phyloP scores from a whole-genome alignment of 2,113 vertebrate genomes.

The Regulus satrapa region DNA sequence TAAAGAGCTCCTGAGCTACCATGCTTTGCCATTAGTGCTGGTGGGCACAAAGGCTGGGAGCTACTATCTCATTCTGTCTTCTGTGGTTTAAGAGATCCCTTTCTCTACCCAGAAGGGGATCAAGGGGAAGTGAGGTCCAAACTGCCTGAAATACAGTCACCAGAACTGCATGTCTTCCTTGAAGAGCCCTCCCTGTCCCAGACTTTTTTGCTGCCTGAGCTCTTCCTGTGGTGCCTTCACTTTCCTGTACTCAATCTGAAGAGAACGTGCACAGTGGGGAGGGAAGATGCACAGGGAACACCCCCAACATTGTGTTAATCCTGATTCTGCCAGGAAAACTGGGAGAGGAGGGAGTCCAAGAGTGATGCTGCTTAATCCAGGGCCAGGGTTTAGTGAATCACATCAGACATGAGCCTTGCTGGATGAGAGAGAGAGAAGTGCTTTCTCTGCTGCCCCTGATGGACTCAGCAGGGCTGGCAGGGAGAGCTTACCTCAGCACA shows the following conservation, averaged over 20 bases:
- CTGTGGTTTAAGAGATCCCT: neutral
- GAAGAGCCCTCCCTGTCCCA: neutral
- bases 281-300: neutral
- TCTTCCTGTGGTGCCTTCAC: neutral
- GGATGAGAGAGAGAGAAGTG: neutral
- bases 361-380: neutral
- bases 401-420: neutral
- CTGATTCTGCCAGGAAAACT: neutral
- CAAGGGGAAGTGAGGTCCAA: neutral
- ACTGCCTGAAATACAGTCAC: neutral
- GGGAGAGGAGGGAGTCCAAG: neutral
- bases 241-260: neutral
- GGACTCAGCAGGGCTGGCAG: neutral
- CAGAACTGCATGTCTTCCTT: neutral
- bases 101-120: neutral
- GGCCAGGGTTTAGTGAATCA: neutral
- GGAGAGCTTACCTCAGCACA: neutral
- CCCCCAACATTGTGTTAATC: neutral
- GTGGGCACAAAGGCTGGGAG: neutral
- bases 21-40: neutral
- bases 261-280: neutral
- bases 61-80: neutral
- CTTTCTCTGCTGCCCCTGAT: neutral
- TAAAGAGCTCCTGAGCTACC: neutral
- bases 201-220: neutral